These are phyloP conservation scores for Allygus modestus DNA, from an alignment of 2,888 invertebrate species.

Conservation along the genomic window DNA sequence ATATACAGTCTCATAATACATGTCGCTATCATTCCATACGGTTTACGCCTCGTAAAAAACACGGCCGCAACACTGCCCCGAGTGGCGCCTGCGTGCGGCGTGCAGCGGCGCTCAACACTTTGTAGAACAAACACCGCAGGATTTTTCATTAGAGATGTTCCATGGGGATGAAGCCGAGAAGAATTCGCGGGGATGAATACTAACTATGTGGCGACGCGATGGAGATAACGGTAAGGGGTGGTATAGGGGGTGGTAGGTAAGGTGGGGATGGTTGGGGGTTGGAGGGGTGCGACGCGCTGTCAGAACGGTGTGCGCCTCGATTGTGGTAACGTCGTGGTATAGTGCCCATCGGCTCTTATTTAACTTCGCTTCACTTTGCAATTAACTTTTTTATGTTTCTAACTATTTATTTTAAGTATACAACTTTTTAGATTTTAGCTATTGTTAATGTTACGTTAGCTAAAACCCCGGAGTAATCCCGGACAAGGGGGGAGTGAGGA, in stretches of 20 bases:
- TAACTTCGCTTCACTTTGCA: neutral
- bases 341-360: neutral
- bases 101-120: neutral
- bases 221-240: slow-evolving; percentile 10
- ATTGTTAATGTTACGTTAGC: neutral
- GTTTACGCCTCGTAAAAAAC: slow-evolving; percentile 15
- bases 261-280: neutral
- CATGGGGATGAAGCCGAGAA: slow-evolving; percentile 42
- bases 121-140: slow-evolving; percentile 43
- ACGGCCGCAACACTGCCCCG: neutral
- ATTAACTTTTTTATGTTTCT: neutral
- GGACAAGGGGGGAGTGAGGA: neutral
- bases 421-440: neutral
- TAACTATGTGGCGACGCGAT: slow-evolving; percentile 52
- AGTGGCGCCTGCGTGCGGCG: neutral
- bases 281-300: neutral
- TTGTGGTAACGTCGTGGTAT: neutral
- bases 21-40: slow-evolving; percentile 13
- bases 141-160: slow-evolving; percentile 56
- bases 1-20: neutral
- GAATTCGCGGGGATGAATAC: slow-evolving; percentile 57
- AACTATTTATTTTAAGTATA: no score
- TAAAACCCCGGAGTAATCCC: no score
- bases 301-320: slow-evolving; percentile 47
- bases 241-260: slow-evolving; percentile 18